Base-by-base conservation (phyloP, 2,113 vertebrate genomes). In the Antechinus flavipes region DNA sequence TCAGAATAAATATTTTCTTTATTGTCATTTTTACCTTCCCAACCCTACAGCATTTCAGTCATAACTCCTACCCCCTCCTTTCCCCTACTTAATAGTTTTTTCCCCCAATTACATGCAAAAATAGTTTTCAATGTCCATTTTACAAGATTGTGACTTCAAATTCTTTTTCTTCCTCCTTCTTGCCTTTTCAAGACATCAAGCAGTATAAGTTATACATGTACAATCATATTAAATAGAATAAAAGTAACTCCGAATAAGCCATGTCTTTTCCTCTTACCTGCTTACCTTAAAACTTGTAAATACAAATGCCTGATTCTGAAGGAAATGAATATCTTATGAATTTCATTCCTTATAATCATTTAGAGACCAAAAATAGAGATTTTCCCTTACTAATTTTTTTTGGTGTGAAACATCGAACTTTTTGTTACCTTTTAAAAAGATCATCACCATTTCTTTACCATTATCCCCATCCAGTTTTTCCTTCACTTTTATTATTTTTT, bases 311-410 rank as follows among this genome's bases (percentile, higher is more conserved):
- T 54, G 58, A 95, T 76, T 93, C 26, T 24, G 92, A 84, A 95
- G 54, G 0, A 5, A 68, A 97, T 91, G 54, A 93, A 53, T 91
- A 55, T 50, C 89, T 92, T 89, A 46, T 84, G 27, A 53, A 52
- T 95, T 93, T 92, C n/a, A 90, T 95, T 61, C 54, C 94, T 90
- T 97, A 97, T 97, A 91, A 91, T 96, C 94, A 91, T 96, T 52
- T 54, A 90, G 93, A 94, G 90, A 95, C 93, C 91, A 61, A 92
- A 95, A 92, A 0, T 53, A 93, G 93, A 94, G 93, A 54, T 93
- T 96, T 93, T 90, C 76, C 94, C 42, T 94, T 94, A 90, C 94
- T 97, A 95, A 93, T 95, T 49, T 95, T 95, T 96, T 95, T 96
- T 94, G 93, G 95, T 93, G 93, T 91, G 93, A 56, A 94, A 92